Evolutionary conservation across 2,113 vertebrate genomes (phyloP), one percentile per base, ranked within the genome.

Genomic region (Lichenostomus cassidix): DNA sequence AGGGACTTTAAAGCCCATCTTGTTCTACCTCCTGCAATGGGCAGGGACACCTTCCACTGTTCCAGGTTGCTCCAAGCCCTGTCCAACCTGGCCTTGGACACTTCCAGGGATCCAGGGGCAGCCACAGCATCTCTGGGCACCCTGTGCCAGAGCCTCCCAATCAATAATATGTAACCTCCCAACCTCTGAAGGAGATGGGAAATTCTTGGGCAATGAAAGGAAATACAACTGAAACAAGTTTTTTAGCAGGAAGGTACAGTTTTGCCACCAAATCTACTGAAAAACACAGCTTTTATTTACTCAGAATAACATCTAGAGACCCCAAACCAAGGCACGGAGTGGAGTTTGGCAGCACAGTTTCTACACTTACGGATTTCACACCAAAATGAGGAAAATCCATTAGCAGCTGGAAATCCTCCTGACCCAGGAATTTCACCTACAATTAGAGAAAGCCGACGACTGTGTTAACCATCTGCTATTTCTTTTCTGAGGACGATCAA

Each of bases 361-460:
- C 75, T 85, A 11, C 10, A 0, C 73, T 93, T 41, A 58, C 85
- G 33, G 75, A 42, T 90, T 92, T 93, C 79, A 62, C 90, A 92
- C 74, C 70, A 73, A 90, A 95, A 90, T 3, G 58, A 95, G 90
- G 96, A 89, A 95, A 96, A 93, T 15, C 29, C 90, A 91, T 89
- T 82, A 95, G 46, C 95, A 95, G 95, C 95, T 95, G 96, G 95
- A 96, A 95, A 94, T 93, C 84, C 90, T 96, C 70, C 92, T 77
- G 75, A 88, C 90, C 63, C 1, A 0, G 60, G 92, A 95, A 42
- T 83, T 96, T 77, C 88, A 90, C 90, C 92, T 93, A 22, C 94
- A 95, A 93, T 96, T 95, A 96, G 79, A 95, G 82, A 96, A 80
- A 88, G 46, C 70, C 27, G 0, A 94, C 82, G 58, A 95, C 94